phyloP scores from a whole-genome alignment of 2,797 vertebrate genomes.

The Danio jaintianensis region DNA sequence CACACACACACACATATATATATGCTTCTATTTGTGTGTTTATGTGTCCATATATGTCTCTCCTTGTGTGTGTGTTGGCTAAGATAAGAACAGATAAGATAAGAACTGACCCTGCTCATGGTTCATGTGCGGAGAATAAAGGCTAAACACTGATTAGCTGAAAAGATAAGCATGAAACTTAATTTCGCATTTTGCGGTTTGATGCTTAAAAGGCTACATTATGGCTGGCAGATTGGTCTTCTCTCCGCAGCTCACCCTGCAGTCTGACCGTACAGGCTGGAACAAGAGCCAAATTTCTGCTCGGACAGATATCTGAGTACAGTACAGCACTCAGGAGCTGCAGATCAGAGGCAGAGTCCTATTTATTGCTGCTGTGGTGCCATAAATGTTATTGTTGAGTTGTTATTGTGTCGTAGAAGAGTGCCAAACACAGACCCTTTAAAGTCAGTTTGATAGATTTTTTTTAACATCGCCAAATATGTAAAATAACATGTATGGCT shows the following conservation, averaged over 20 bases:
- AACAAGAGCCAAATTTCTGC: slow-evolving; percentile 30
- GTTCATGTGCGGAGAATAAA: slow-evolving; percentile 36
- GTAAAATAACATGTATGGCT: no score
- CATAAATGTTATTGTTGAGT: background rate
- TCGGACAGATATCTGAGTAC: background rate
- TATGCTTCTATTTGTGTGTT: no score
- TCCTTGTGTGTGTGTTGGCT: background rate
- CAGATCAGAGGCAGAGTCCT: background rate
- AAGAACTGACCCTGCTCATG: slow-evolving; percentile 58
- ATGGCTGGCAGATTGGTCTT: slow-evolving; percentile 1
- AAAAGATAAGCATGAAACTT: slow-evolving; percentile 27
- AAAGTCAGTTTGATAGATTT: background rate
- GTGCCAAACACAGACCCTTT: background rate
- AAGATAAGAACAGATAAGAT: slow-evolving; percentile 79
- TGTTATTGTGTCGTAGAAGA: background rate
- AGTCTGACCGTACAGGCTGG: slow-evolving; percentile 1
- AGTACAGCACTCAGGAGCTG: background rate
- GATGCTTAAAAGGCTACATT: background rate
- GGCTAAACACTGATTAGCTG: slow-evolving; percentile 27
- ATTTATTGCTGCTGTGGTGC: background rate
- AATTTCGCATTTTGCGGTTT: slow-evolving; percentile 26
- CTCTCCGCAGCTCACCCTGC: slow-evolving; percentile 13
- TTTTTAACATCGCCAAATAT: background rate
- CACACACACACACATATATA: no score
- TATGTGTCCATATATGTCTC: background rate